Conservation (phyloP, 2,113 vertebrate species). For the Pomatostomus ruficeps region DNA sequence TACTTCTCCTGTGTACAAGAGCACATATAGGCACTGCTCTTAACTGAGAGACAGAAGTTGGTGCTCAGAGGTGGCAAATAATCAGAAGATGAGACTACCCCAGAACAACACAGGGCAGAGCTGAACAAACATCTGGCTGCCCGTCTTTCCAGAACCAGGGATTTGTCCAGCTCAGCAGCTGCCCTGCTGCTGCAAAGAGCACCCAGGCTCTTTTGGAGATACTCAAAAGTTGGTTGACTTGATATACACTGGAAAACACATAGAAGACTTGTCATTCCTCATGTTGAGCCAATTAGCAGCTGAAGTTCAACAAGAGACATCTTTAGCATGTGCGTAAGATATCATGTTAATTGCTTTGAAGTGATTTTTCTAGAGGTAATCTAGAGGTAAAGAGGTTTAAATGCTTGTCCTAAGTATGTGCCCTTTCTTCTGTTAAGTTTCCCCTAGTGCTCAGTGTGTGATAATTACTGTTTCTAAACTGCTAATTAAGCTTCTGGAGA, state of each 20-base stretch:
- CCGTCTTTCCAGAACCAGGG: neutral
- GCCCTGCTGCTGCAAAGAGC: neutral
- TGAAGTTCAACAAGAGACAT: neutral
- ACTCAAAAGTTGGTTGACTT: neutral
- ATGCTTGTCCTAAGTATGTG: neutral
- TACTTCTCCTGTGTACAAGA: too few species aligned
- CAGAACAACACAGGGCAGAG: neutral
- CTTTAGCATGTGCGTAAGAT: neutral
- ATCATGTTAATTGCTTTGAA: neutral
- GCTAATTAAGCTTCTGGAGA: slow-evolving; percentile 25
- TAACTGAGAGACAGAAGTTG: neutral
- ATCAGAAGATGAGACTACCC: neutral
- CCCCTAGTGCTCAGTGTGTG: neutral
- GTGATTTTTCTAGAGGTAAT: slow-evolving; percentile 6
- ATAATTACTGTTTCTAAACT: slow-evolving; percentile 37
- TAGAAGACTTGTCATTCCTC: neutral
- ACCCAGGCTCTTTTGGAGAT: neutral
- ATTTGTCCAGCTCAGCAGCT: neutral
- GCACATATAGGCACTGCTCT: neutral
- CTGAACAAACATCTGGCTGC: neutral
- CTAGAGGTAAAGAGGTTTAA: neutral
- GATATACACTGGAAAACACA: neutral
- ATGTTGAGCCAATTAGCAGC: neutral
- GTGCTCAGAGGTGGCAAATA: neutral
- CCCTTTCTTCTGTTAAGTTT: neutral